Percentiles rank a stretch among this genome's conserved stretches.
These are phyloP conservation scores for Siderastrea siderea DNA, from an alignment of 92 coral and sea anemone species.

Conservation along the genomic window DNA sequence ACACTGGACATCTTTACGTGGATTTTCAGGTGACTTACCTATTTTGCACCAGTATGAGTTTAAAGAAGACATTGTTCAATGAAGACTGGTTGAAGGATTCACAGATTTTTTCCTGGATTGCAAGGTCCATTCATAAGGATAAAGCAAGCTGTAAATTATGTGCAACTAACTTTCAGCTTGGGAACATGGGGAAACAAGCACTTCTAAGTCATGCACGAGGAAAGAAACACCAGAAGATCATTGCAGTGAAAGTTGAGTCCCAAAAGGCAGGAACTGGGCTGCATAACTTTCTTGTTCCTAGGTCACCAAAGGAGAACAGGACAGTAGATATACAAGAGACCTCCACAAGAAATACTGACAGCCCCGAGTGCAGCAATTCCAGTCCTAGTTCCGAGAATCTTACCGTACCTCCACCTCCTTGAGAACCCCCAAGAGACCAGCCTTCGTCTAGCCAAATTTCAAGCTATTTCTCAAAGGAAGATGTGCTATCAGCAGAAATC, in stretches of 20 bases:
- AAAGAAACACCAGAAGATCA: conserved; percentile 46
- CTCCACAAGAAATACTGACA: conserved; percentile 61
- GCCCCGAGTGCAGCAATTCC: conserved; percentile 54
- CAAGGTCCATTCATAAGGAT: conserved; percentile 45
- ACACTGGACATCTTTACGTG: neutral
- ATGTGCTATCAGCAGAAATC: conserved; percentile 55
- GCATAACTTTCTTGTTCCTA: conserved; percentile 54
- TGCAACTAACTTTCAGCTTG: conserved; percentile 51
- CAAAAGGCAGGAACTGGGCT: conserved; percentile 61
- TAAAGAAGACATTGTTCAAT: conserved; percentile 63
- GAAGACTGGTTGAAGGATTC: conserved; percentile 61
- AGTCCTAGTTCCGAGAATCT: conserved; percentile 70
- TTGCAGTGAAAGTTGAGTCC: conserved; percentile 48
- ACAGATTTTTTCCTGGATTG: conserved; percentile 54
- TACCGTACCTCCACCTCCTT: conserved; percentile 63
- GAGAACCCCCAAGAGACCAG: conserved; percentile 67
- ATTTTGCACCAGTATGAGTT: conserved; percentile 60
- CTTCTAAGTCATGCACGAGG: conserved; percentile 54
- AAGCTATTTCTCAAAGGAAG: conserved; percentile 50
- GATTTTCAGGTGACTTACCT: conserved; percentile 25
- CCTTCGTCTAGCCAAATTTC: conserved; percentile 58
- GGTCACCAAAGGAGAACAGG: conserved; percentile 59
- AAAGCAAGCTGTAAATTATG: conserved; percentile 58
- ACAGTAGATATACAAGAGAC: conserved; percentile 56
- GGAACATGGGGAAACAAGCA: conserved; percentile 68